A percentile compares a stretch with the other conserved stretches of the same genome.
These are phyloP conservation scores for Gambusia yucatana DNA, from an alignment of 2,797 vertebrate species.

Conservation along the genomic window DNA sequence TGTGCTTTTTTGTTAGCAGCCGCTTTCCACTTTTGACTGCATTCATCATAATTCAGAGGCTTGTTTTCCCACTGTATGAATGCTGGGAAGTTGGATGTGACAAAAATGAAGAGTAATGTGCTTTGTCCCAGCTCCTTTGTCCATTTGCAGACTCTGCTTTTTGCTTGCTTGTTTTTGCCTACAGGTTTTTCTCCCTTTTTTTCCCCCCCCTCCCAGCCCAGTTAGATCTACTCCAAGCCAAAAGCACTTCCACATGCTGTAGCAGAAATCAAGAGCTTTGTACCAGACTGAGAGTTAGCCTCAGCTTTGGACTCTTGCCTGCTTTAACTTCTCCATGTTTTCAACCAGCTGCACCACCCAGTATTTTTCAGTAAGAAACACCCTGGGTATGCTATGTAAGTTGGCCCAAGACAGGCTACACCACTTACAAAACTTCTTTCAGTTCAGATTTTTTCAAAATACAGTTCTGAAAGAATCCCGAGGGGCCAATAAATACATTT, in stretches of 20 bases:
- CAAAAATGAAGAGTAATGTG: slow-evolving; percentile 80
- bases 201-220: not conserved
- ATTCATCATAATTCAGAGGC: slow-evolving; percentile 74
- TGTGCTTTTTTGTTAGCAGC: slow-evolving; percentile 51
- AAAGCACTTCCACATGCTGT: slow-evolving; percentile 83
- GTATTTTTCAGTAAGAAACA: slow-evolving; percentile 66
- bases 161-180: slow-evolving; percentile 33
- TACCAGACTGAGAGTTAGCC: slow-evolving; percentile 69
- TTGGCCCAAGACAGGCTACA: slow-evolving; percentile 44
- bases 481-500: not conserved
- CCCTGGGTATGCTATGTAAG: slow-evolving; percentile 74
- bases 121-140: slow-evolving; percentile 66
- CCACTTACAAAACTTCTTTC: slow-evolving; percentile 42
- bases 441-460: not conserved
- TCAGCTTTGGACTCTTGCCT: slow-evolving; percentile 60
- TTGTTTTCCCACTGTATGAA: slow-evolving; percentile 64
- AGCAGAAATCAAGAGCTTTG: slow-evolving; percentile 51
- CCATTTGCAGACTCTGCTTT: slow-evolving; percentile 39
- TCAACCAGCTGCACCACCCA: slow-evolving; percentile 69
- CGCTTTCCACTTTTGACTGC: slow-evolving; percentile 51
- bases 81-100: slow-evolving; percentile 62
- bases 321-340: slow-evolving; percentile 69
- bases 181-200: slow-evolving; percentile 4
- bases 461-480: not conserved
- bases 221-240: slow-evolving; percentile 50